These are phyloP conservation scores for Cyprinus carpio DNA, from an alignment of 2,113 vertebrate genomes.

Conservation along the genomic window DNA sequence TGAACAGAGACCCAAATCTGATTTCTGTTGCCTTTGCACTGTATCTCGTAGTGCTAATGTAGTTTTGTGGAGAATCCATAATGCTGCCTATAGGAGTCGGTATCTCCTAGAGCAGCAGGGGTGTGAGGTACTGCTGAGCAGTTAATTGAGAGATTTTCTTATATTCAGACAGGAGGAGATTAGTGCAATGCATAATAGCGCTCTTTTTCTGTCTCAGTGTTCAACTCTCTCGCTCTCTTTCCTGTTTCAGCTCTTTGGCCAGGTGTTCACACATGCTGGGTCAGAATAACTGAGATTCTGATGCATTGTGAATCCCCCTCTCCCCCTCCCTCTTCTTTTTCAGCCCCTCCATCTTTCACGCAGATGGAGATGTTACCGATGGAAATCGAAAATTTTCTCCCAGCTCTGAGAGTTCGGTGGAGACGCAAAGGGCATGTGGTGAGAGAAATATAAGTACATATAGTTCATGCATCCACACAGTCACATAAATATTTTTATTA, in stretches of 20 bases:
- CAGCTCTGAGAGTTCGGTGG: constrained; percentile 81
- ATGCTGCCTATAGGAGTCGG: constrained; percentile 16
- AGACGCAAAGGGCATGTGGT: constrained; percentile 86
- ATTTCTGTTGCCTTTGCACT: neutral
- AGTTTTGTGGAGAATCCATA: constrained; percentile 14
- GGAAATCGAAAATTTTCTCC: constrained; percentile 82
- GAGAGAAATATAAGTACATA: constrained; percentile 53
- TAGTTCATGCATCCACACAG: constrained; percentile 26
- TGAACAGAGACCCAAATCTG: neutral
- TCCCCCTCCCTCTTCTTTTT: constrained; percentile 31
- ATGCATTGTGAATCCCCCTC: constrained; percentile 15
- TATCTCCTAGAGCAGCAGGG: constrained; percentile 31
- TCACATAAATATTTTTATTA: constrained; percentile 13
- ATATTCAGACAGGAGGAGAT: constrained; percentile 12
- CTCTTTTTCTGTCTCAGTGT: neutral
- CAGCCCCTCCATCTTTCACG: constrained; percentile 79
- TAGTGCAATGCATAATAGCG: neutral
- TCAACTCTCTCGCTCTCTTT: constrained; percentile 26
- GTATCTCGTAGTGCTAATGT: constrained; percentile 7
- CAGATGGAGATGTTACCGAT: constrained; percentile 79
- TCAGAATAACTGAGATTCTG: constrained; percentile 13
- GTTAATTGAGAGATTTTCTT: constrained; percentile 29
- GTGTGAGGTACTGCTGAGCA: constrained; percentile 26
- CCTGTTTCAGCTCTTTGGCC: constrained; percentile 28
- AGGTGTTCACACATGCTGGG: constrained; percentile 39